A percentile compares a stretch with the other conserved stretches of the same genome.
These are phyloP conservation scores for Agriopis leucophaearia DNA, from an alignment of 2,888 invertebrate species.

Conservation along the genomic window DNA sequence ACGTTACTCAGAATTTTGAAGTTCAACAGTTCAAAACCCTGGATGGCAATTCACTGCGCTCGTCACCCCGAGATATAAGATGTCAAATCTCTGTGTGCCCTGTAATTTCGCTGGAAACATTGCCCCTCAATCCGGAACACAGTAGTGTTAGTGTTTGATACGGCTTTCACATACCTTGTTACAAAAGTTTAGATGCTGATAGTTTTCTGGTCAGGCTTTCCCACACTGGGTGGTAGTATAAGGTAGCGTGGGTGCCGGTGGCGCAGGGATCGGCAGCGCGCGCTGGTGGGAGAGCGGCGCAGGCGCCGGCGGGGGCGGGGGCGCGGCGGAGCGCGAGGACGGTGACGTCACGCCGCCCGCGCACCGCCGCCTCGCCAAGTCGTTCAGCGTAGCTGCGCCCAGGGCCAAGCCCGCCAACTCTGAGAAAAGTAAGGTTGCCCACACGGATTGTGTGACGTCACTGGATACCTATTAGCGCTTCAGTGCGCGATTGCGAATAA, in stretches of 20 bases:
- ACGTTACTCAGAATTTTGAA: too few species aligned
- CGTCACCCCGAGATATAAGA: too few species aligned
- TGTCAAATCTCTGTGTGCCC: too few species aligned
- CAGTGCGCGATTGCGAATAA: too few species aligned
- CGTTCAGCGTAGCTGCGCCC: conserved; percentile 94
- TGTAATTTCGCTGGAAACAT: too few species aligned
- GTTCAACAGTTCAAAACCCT: too few species aligned
- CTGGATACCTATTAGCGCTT: neutral
- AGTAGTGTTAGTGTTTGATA: too few species aligned
- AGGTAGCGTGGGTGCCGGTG: conserved; percentile 15
- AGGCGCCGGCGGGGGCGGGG: conserved; percentile 68
- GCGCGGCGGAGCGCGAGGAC: conserved; percentile 61
- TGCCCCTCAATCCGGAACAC: too few species aligned
- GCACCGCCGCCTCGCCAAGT: conserved; percentile 95
- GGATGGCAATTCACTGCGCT: too few species aligned
- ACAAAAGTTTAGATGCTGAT: neutral
- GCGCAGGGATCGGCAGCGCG: conserved; percentile 29
- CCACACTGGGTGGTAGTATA: neutral
- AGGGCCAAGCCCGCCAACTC: conserved; percentile 57
- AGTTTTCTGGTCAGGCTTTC: conserved; percentile 1
- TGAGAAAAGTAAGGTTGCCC: conserved; percentile 68
- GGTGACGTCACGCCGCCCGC: conserved; percentile 93
- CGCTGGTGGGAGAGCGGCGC: conserved; percentile 53
- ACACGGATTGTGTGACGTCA: neutral
- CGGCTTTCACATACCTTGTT: neutral